Base-by-base conservation (phyloP, 2,888 invertebrate genomes). In the Spodoptera exigua region DNA sequence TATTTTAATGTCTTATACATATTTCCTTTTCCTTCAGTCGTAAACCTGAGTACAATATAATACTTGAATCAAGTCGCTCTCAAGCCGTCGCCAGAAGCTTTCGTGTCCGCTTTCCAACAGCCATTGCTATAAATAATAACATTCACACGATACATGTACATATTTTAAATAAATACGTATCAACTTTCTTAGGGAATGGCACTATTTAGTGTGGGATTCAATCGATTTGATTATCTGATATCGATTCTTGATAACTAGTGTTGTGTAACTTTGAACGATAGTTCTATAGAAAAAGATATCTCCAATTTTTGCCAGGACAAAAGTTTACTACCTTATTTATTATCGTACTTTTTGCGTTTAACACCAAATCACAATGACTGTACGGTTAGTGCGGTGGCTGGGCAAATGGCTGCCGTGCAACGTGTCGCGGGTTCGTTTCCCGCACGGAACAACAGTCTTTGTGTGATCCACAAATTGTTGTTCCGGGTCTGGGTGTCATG, bases 111-210 rank as follows among this genome's bases (percentile, higher is more conserved):
- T 90, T 89, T 89, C 89, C 82, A 86, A 78, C 75, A 61, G 67
- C 69, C 69, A 57, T 66, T 21, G 64, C 86, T 85, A 88, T 89
- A 88, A 89, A 90, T 89, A 88, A 89, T 88, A 86, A 84, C 83
- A 82, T 89, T 87, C 88, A 82, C 88, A 89, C 86, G 85, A 79
- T 75, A 58, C 57, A 64, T 61, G 80, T 78, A 81, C 5, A 27
- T 9, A 7, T 7, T 85, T 85, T 82, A 82, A 87, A 88, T 89
- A 87, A 84, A 85, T 82, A 82, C 79, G 81, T 83, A 83, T 82
- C 84, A 80, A 74, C 89, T 89, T 88, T 88, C 89, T 80, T 75
- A 27, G 54, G n/a, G 46, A 14, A 64, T 43, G 35, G 17, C 40
- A 53, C 51, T 66, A 62, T 27, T 27, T 27, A 62, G 39, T 60